phyloP scores from a whole-genome alignment of 2,888 invertebrate species.

The Calliopum simillimum region DNA sequence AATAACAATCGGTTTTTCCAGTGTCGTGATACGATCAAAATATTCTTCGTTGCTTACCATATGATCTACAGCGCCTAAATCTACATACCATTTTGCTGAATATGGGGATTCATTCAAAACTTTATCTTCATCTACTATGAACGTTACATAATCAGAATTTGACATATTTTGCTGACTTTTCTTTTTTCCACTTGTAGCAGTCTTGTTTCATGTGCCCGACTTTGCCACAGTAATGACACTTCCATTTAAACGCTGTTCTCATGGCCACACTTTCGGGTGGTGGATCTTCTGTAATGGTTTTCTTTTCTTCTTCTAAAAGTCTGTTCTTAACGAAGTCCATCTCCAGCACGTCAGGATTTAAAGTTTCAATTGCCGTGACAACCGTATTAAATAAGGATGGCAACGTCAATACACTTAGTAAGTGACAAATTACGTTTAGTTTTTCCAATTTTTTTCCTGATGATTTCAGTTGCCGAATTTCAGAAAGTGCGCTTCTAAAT shows the following conservation, averaged over 20 bases:
- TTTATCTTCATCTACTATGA: not conserved
- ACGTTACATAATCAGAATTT: not conserved
- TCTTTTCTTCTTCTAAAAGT: no score
- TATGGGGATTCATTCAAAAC: no score
- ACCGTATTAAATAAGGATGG: not conserved
- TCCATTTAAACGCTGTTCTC: no score
- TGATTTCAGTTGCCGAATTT: no score
- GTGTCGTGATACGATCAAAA: no score
- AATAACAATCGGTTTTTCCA: no score
- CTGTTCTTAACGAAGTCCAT: not conserved
- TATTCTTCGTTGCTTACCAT: constrained; percentile 20
- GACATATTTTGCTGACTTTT: not conserved
- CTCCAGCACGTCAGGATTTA: not conserved
- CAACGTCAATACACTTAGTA: constrained; percentile 18
- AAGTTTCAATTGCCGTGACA: not conserved
- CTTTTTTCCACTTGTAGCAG: not conserved
- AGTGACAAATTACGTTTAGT: no score
- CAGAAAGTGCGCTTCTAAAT: no score
- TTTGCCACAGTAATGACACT: no score
- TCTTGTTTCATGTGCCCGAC: not conserved
- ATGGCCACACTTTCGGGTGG: no score
- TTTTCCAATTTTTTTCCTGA: no score
- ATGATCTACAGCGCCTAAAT: constrained; percentile 41
- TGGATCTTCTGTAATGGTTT: no score
- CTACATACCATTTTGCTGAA: constrained; percentile 37